Conservation (phyloP, 2,797 vertebrate species). For the Pelobates cultripes region DNA sequence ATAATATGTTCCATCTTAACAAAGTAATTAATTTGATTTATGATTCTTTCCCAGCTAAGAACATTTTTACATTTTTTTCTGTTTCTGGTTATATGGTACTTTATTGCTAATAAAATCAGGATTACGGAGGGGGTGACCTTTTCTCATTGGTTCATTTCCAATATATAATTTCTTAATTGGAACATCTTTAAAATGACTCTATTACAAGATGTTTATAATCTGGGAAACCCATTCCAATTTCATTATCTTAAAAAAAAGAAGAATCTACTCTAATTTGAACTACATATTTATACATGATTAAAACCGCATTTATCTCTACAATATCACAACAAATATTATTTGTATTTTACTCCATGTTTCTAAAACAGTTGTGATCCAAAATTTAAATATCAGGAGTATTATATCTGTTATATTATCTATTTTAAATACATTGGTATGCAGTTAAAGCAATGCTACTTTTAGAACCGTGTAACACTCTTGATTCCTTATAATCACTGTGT, state of each 20-base stretch:
- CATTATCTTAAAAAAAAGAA: neutral
- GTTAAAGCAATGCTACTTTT: too few relatives aligned
- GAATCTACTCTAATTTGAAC: neutral
- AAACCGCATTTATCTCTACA: neutral
- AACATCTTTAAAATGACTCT: slow-evolving; percentile 13
- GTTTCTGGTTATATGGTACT: slow-evolving; percentile 42
- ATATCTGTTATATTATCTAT: too few relatives aligned
- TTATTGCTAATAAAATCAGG: slow-evolving; percentile 41
- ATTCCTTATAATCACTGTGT: too few relatives aligned
- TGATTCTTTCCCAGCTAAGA: slow-evolving; percentile 42
- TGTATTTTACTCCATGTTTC: too few relatives aligned
- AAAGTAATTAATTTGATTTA: slow-evolving; percentile 41
- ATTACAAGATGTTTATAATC: slow-evolving; percentile 20
- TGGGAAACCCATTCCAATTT: neutral
- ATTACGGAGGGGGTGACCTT: slow-evolving; percentile 44
- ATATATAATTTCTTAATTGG: slow-evolving; percentile 33
- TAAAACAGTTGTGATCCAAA: too few relatives aligned
- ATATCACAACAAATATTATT: too few relatives aligned
- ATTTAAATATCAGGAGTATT: too few relatives aligned
- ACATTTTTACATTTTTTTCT: slow-evolving; percentile 31
- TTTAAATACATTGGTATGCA: too few relatives aligned
- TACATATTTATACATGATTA: neutral
- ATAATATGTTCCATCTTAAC: slow-evolving; percentile 42
- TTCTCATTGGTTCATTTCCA: slow-evolving; percentile 32
- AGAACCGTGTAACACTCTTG: too few relatives aligned